Evolutionary conservation across 2,113 vertebrate species (phyloP).

Genomic region (Suricata suricatta): DNA sequence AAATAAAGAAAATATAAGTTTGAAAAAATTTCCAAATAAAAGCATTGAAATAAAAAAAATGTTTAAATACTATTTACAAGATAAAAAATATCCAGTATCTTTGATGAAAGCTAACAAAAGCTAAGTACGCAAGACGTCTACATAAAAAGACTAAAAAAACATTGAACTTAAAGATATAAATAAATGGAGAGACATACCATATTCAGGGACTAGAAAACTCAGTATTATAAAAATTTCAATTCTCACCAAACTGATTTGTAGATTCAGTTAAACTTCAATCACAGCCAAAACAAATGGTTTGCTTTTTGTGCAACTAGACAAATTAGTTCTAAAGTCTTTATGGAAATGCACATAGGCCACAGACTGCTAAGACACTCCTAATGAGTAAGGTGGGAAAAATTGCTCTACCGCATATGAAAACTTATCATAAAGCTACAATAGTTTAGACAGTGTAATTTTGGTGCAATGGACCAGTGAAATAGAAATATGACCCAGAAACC

Average conservation of each 20-base stretch:
- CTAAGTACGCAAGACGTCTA: neutral
- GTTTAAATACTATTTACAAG: neutral
- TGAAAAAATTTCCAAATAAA: constrained; percentile 43
- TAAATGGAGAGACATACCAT: neutral
- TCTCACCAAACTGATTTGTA: neutral
- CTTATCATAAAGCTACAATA: constrained; percentile 11
- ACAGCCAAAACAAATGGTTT: neutral
- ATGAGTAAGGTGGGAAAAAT: neutral
- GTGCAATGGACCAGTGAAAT: neutral
- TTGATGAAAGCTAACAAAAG: constrained; percentile 25
- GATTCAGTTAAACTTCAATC: neutral
- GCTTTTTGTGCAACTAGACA: neutral
- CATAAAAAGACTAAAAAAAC: constrained; percentile 1
- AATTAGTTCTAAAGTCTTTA: constrained; percentile 25
- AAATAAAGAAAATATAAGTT: neutral
- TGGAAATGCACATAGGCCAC: neutral
- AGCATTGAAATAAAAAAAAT: constrained; percentile 9
- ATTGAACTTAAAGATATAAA: constrained; percentile 40
- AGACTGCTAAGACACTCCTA: neutral
- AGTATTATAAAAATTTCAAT: constrained; percentile 25
- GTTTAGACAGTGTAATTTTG: neutral
- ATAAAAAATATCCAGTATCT: neutral
- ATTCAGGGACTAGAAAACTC: constrained; percentile 19
- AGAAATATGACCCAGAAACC: constrained; percentile 17
- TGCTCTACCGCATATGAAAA: neutral